Conservation (phyloP, 2,113 vertebrate species). For the Romanogobio albipinnatus region DNA sequence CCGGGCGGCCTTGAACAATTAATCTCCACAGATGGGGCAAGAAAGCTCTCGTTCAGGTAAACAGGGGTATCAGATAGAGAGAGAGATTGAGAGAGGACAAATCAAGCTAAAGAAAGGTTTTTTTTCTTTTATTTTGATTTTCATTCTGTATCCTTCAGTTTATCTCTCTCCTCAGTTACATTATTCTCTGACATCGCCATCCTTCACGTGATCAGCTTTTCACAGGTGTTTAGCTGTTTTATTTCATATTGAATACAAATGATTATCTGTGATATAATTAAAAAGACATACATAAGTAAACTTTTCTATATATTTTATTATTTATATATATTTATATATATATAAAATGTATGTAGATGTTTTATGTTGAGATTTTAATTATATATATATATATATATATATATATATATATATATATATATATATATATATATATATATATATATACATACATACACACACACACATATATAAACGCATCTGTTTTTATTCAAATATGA, state of each 20-base stretch:
- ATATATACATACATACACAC: too few relatives aligned
- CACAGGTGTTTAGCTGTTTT: neutral
- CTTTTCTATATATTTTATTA: neutral
- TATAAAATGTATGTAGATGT: neutral
- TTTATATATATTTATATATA: neutral
- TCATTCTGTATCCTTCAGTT: neutral
- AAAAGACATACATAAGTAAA: neutral
- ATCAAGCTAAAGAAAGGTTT: neutral
- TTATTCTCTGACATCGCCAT: neutral
- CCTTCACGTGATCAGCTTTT: neutral
- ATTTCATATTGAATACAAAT: too few relatives aligned
- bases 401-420: neutral
- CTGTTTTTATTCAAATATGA: neutral
- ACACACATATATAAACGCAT: too few relatives aligned
- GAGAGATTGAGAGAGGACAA: conserved; percentile 31
- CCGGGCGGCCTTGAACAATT: conserved; percentile 75
- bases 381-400: neutral
- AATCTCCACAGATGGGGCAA: conserved; percentile 76
- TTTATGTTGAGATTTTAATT: neutral
- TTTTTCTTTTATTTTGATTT: neutral
- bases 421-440: too few relatives aligned
- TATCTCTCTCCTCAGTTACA: neutral
- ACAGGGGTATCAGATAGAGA: conserved; percentile 72
- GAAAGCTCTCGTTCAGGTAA: conserved; percentile 76
- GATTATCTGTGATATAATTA: neutral